phyloP scores from a whole-genome alignment of 2,888 invertebrate species.

The Slavum lentiscoides region DNA sequence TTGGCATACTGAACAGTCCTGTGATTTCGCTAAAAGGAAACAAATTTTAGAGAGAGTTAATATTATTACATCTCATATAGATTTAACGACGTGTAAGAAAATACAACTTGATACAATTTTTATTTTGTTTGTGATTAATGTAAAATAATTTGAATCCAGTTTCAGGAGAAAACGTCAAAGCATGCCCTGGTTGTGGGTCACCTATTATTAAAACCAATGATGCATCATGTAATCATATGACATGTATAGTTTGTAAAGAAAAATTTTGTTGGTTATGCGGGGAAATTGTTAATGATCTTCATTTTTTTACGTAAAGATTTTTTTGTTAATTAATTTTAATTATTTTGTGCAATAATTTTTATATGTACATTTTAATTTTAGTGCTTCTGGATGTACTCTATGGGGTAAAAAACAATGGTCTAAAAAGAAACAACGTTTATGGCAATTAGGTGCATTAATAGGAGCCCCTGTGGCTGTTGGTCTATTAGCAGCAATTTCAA shows the following conservation, averaged over 20 bases:
- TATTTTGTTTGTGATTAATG: not conserved
- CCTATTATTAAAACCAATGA: constrained; percentile 96
- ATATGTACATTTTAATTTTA: constrained; percentile 59
- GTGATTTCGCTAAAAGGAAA: constrained; percentile 88
- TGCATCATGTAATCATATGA: constrained; percentile 98
- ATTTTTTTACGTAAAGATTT: constrained; percentile 79
- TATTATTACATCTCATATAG: constrained; percentile 69
- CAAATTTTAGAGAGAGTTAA: constrained; percentile 74
- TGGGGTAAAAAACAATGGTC: constrained; percentile 99
- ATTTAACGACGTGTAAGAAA: constrained; percentile 67
- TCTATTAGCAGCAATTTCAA: constrained; percentile 91
- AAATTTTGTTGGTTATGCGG: constrained; percentile 99
- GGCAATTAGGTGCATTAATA: constrained; percentile 93
- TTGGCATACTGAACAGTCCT: constrained; percentile 98
- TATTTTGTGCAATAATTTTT: not conserved
- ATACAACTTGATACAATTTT: not conserved
- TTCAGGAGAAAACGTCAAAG: constrained; percentile 81
- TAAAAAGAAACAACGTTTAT: constrained; percentile 94
- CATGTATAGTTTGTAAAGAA: constrained; percentile 93
- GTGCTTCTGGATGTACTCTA: constrained; percentile 89
- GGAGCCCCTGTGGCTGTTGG: constrained; percentile 96
- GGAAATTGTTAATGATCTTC: constrained; percentile 96
- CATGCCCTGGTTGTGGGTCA: constrained; percentile 90
- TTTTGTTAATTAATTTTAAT: not conserved
- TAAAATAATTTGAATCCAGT: not conserved